These are phyloP conservation scores for Physella acuta DNA, from an alignment of 1,140 invertebrate genomes.

Conservation along the genomic window DNA sequence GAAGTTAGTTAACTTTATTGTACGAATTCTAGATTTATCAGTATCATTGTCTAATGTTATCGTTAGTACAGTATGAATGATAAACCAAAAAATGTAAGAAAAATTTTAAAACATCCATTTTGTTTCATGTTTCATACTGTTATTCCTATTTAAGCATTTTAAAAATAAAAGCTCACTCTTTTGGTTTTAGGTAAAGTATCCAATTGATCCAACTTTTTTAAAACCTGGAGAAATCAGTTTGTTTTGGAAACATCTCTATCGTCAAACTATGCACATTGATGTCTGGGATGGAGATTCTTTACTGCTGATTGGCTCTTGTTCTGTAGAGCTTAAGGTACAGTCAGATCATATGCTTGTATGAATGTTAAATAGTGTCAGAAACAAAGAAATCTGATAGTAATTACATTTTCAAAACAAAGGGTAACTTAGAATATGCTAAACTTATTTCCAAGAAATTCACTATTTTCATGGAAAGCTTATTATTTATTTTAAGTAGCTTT, in stretches of 20 bases:
- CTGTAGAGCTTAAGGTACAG: constrained; percentile 59
- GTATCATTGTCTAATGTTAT: too few relatives aligned
- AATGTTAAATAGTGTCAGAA: too few relatives aligned
- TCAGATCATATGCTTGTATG: too few relatives aligned
- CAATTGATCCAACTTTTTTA: constrained; percentile 58
- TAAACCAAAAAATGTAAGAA: too few relatives aligned
- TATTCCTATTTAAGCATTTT: not conserved
- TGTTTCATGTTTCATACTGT: not conserved
- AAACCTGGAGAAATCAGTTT: constrained; percentile 57
- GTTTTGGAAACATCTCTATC: constrained; percentile 57
- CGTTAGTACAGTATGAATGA: too few relatives aligned
- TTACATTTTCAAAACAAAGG: too few relatives aligned
- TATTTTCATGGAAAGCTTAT: too few relatives aligned
- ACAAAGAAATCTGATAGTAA: too few relatives aligned
- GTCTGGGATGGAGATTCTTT: constrained; percentile 62
- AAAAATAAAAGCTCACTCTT: constrained; percentile 2
- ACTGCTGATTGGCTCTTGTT: constrained; percentile 57
- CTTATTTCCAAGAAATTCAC: too few relatives aligned
- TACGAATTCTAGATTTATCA: too few relatives aligned
- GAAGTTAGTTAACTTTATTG: constrained; percentile 50
- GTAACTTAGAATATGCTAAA: too few relatives aligned
- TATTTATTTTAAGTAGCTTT: too few relatives aligned
- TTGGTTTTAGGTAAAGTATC: constrained; percentile 55
- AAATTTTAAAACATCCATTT: not conserved
- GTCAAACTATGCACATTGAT: constrained; percentile 60